Conservation (phyloP, 2,113 vertebrate species). For the Sakesphorus luctuosus region DNA sequence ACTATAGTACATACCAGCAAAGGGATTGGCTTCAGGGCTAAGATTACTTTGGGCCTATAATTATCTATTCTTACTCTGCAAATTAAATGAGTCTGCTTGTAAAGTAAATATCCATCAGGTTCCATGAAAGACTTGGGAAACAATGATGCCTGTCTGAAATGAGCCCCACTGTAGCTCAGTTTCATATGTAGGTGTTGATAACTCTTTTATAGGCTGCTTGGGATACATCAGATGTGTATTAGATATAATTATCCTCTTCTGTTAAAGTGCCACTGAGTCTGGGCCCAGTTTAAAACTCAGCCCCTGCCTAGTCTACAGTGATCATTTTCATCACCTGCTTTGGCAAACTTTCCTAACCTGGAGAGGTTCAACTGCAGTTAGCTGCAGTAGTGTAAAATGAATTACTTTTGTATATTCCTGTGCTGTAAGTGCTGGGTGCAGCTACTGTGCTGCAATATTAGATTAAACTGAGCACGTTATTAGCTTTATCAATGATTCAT, state of each 20-base stretch:
- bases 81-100: background rate
- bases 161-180: background rate
- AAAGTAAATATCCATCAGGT: constrained; percentile 1
- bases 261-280: background rate
- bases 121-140: background rate
- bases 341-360: background rate
- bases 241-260: background rate
- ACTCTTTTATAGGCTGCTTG: background rate
- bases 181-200: background rate
- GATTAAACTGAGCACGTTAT: constrained; percentile 58
- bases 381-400: constrained; percentile 35
- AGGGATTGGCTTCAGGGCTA: background rate
- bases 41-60: background rate
- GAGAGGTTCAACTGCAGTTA: constrained; percentile 30
- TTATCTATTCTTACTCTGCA: background rate
- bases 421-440: constrained; percentile 21
- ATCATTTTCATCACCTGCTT: background rate
- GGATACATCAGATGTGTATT: background rate
- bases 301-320: background rate
- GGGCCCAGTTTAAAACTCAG: background rate
- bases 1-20: background rate
- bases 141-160: background rate
- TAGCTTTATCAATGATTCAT: constrained; percentile 69
- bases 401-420: constrained; percentile 55
- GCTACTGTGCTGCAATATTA: constrained; percentile 53